These are phyloP conservation scores for Mimumesa dahlbomi DNA, from an alignment of 2,888 invertebrate species.

Conservation along the genomic window DNA sequence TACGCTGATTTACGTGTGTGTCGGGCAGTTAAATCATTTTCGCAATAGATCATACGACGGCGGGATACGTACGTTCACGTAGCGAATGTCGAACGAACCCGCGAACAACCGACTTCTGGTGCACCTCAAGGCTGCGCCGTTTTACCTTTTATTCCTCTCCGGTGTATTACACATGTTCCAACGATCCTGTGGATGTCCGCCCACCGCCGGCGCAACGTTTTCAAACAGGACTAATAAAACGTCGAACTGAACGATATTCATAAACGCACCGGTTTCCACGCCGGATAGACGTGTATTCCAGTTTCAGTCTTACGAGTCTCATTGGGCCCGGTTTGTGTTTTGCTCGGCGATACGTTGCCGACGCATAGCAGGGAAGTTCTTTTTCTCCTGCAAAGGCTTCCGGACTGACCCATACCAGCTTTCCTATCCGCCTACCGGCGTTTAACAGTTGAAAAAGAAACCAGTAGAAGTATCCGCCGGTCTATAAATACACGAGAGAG, in stretches of 20 bases:
- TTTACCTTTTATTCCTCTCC: slow-evolving; percentile 23
- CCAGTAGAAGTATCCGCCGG: slow-evolving; percentile 41
- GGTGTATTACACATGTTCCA: slow-evolving; percentile 26
- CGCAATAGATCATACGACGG: slow-evolving; percentile 34
- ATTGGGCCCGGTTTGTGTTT: slow-evolving; percentile 31
- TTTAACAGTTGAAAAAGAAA: slow-evolving; percentile 56
- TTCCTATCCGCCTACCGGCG: slow-evolving; percentile 60
- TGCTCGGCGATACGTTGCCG: slow-evolving; percentile 19
- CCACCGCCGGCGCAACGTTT: slow-evolving; percentile 5
- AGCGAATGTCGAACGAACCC: slow-evolving; percentile 15
- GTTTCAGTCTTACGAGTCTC: slow-evolving; percentile 20
- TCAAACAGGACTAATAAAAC: background rate
- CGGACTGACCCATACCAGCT: slow-evolving; percentile 57
- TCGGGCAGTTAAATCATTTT: slow-evolving; percentile 24
- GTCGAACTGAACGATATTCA: background rate
- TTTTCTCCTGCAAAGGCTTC: slow-evolving; percentile 52
- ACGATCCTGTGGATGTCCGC: slow-evolving; percentile 3
- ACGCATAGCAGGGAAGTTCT: slow-evolving; percentile 37
- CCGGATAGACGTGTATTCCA: slow-evolving; percentile 1
- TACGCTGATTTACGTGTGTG: background rate
- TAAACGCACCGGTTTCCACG: background rate
- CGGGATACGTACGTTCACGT: slow-evolving; percentile 10
- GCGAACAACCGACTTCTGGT: slow-evolving; percentile 22
- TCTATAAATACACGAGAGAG: slow-evolving; percentile 59
- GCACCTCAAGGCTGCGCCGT: slow-evolving; percentile 34